A percentile compares a stretch with the other conserved stretches of the same genome.
phyloP scores from a whole-genome alignment of 1,140 invertebrate species.

The Drosophila willistoni region DNA sequence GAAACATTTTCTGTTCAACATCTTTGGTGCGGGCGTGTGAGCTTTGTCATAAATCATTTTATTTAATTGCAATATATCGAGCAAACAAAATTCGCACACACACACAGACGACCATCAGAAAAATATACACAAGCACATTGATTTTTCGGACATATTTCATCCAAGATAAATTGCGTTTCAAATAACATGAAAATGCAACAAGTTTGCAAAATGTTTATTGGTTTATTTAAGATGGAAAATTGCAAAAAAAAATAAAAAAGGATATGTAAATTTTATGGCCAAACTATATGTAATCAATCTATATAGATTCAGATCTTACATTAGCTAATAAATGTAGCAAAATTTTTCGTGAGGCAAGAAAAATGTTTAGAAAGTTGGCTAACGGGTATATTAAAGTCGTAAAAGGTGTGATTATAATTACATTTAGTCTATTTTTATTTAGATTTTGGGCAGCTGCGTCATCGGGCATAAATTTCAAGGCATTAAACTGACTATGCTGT shows the following conservation, averaged over 20 bases:
- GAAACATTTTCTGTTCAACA: slow-evolving; percentile 30
- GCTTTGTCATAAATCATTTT: slow-evolving; percentile 64
- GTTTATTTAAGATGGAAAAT: slow-evolving; percentile 6
- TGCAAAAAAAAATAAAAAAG: no score
- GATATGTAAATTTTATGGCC: not conserved
- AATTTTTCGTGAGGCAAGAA: no score
- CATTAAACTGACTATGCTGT: slow-evolving; percentile 35
- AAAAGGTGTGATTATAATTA: slow-evolving; percentile 3
- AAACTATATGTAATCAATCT: no score
- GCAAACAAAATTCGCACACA: slow-evolving; percentile 52
- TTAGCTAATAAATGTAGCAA: no score
- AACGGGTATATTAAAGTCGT: no score
- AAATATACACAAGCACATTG: not conserved
- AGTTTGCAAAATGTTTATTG: slow-evolving; percentile 64
- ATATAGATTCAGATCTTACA: no score
- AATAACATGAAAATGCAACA: slow-evolving; percentile 72
- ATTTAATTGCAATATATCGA: slow-evolving; percentile 76
- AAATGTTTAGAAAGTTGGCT: no score
- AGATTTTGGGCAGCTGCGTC: slow-evolving; percentile 31
- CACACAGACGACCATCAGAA: slow-evolving; percentile 13
- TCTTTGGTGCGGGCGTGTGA: slow-evolving; percentile 57
- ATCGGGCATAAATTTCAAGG: slow-evolving; percentile 62
- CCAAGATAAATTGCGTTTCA: slow-evolving; percentile 68
- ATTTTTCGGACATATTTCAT: slow-evolving; percentile 31
- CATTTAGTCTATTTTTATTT: not conserved